Conservation (phyloP, 2,888 invertebrate genomes). For the Mythimna lalbum region DNA sequence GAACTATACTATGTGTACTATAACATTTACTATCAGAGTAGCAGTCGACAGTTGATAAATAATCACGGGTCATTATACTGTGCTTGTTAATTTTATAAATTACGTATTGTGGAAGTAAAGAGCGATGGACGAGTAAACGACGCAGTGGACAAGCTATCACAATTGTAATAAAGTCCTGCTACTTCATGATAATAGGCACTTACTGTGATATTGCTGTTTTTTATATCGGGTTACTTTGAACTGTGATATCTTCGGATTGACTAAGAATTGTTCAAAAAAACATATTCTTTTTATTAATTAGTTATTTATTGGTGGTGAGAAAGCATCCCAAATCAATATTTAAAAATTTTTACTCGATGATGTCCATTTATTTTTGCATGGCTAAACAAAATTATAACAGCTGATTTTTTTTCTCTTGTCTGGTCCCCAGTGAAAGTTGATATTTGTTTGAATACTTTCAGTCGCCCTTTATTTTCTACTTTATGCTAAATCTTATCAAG, state of each 20-base stretch:
- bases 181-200: no score
- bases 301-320: no score
- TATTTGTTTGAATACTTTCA: not conserved
- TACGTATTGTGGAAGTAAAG: conserved; percentile 8
- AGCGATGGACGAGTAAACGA: not conserved
- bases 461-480: not conserved
- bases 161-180: no score
- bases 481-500: not conserved
- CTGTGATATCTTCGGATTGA: no score
- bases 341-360: no score
- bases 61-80: conserved; percentile 33
- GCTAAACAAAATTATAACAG: not conserved
- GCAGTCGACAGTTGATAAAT: conserved; percentile 32
- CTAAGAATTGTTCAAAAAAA: no score
- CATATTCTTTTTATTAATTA: no score
- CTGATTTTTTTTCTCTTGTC: not conserved
- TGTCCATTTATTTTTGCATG: no score
- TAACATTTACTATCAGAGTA: conserved; percentile 20
- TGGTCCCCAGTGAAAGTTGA: not conserved
- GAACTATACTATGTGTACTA: conserved; percentile 9
- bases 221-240: no score
- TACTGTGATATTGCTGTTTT: no score
- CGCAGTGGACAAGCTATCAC: not conserved
- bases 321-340: no score
- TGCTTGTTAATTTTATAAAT: conserved; percentile 16